phyloP scores from a whole-genome alignment of 2,797 vertebrate genomes.

The Parambassis ranga region DNA sequence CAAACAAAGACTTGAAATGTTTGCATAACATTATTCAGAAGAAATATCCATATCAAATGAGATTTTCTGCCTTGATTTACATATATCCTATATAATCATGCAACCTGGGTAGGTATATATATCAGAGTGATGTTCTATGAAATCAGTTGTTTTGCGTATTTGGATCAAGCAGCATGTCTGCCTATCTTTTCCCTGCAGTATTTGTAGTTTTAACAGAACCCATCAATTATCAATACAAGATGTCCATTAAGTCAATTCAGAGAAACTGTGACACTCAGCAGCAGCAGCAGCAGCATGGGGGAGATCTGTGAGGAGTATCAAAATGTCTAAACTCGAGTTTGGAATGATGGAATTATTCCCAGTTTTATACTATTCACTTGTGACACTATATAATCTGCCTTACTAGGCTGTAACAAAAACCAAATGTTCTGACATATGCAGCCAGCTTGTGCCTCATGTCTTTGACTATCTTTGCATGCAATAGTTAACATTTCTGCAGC shows the following conservation, averaged over 20 bases:
- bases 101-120: not conserved
- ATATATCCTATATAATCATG: not conserved
- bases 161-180: conserved; percentile 29
- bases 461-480: conserved; percentile 67
- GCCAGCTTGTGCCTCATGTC: conserved; percentile 27
- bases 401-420: conserved; percentile 60
- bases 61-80: conserved; percentile 46
- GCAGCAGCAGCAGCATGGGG: not conserved
- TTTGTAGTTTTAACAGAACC: conserved; percentile 43
- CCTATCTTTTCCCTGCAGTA: conserved; percentile 24
- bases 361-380: conserved; percentile 30
- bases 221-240: conserved; percentile 14
- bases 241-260: conserved; percentile 32
- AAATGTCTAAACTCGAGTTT: not conserved
- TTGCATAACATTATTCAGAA: conserved; percentile 63
- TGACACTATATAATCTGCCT: conserved; percentile 47
- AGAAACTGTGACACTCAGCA: conserved; percentile 17
- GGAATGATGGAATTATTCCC: conserved; percentile 21
- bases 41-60: conserved; percentile 50
- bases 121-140: conserved; percentile 5
- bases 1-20: conserved; percentile 64
- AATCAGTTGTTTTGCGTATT: not conserved
- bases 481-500: conserved; percentile 36
- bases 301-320: conserved; percentile 30
- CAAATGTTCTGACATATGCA: conserved; percentile 58